Evolutionary conservation across 2,888 invertebrate species (phyloP).

Genomic region (Andrena bucephala): DNA sequence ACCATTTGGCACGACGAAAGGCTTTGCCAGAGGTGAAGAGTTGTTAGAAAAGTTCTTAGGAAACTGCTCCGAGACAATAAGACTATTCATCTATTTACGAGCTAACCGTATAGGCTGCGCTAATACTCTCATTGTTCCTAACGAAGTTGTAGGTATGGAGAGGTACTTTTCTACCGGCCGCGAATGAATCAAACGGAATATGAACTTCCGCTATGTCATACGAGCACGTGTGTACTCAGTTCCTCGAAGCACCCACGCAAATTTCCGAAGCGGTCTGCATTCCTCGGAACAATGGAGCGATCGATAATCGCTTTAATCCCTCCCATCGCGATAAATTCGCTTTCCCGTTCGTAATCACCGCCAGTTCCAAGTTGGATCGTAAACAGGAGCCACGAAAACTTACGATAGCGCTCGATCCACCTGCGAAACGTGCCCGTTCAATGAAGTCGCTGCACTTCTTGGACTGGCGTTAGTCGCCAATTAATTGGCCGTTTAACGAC

Average conservation of each 20-base stretch:
- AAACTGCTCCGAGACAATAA: neutral
- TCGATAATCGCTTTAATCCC: conserved; percentile 23
- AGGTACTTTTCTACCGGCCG: neutral
- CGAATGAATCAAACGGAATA: neutral
- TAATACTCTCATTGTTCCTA: neutral
- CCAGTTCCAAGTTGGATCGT: conserved; percentile 16
- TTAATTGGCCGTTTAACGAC: conserved; percentile 49
- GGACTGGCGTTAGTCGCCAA: neutral
- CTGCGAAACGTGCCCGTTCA: conserved; percentile 11
- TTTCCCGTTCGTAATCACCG: conserved; percentile 17
- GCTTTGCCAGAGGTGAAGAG: neutral
- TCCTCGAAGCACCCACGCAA: neutral
- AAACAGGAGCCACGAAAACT: conserved; percentile 26
- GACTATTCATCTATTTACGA: neutral
- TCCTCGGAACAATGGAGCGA: conserved; percentile 6
- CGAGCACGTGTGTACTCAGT: neutral
- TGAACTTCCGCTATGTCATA: neutral
- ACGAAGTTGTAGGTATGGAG: neutral
- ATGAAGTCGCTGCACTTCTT: conserved; percentile 32
- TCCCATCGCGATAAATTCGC: conserved; percentile 23
- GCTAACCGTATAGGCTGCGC: neutral
- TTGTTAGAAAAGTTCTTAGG: neutral
- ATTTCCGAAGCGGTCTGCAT: neutral
- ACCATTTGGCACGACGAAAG: neutral
- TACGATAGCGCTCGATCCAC: conserved; percentile 19